A percentile compares a stretch with the other conserved stretches of the same genome.
These are phyloP conservation scores for Hemaris fuciformis DNA, from an alignment of 2,888 invertebrate species.

Conservation along the genomic window DNA sequence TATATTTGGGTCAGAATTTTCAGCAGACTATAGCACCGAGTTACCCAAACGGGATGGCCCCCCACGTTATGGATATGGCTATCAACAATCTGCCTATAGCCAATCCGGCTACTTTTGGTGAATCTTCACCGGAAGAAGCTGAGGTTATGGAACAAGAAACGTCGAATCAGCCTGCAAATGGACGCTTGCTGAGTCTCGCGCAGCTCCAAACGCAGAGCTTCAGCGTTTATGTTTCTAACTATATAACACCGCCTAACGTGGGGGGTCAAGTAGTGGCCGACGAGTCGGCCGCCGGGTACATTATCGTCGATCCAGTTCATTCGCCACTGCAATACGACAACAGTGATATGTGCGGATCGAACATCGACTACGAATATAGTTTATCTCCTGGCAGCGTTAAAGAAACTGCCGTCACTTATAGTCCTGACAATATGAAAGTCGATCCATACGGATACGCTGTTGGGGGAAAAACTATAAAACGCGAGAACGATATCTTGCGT, in stretches of 20 bases:
- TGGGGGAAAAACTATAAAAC: conserved; percentile 70
- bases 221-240: conserved; percentile 82
- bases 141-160: conserved; percentile 75
- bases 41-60: conserved; percentile 93
- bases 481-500: conserved; percentile 54
- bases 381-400: conserved; percentile 60
- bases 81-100: conserved; percentile 85
- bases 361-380: conserved; percentile 66
- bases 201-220: conserved; percentile 83
- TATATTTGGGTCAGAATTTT: conserved; percentile 83
- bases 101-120: conserved; percentile 93
- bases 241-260: conserved; percentile 86
- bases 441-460: conserved; percentile 66
- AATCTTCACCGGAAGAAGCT: conserved; percentile 75
- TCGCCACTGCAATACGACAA: conserved; percentile 61
- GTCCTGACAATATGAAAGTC: conserved; percentile 56
- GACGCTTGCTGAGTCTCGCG: conserved; percentile 85
- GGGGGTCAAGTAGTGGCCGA: conserved; percentile 86
- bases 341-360: conserved; percentile 57
- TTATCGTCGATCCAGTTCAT: conserved; percentile 70
- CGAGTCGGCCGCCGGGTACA: conserved; percentile 76
- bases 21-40: conserved; percentile 83
- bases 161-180: conserved; percentile 60
- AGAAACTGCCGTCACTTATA: conserved; percentile 63
- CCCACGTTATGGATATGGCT: conserved; percentile 91